Conservation (phyloP, 2,113 vertebrate species). For the Melanocharis versteri region DNA sequence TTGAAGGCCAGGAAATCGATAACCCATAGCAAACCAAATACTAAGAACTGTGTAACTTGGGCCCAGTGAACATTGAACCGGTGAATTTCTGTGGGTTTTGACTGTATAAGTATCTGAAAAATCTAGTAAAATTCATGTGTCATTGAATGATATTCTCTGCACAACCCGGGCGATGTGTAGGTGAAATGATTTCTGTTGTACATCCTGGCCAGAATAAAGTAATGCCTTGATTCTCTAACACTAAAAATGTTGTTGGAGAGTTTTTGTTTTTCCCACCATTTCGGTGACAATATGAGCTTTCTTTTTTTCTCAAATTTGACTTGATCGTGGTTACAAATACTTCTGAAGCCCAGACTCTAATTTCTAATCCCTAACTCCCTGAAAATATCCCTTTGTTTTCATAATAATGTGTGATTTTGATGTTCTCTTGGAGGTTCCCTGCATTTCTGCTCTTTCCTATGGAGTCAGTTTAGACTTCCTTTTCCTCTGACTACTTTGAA, state of each 20-base stretch:
- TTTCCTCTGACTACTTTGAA: not conserved
- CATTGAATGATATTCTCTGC: not conserved
- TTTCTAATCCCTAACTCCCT: not conserved
- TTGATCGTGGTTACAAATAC: not conserved
- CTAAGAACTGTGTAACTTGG: not conserved
- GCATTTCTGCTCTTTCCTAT: not conserved
- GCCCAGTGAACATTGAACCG: not conserved
- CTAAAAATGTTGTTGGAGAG: not conserved
- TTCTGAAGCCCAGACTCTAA: not conserved
- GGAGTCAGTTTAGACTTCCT: not conserved
- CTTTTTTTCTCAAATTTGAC: not conserved
- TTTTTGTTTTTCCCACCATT: not conserved
- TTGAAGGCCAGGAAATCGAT: fast-evolving
- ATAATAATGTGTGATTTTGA: not conserved
- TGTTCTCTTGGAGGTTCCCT: not conserved
- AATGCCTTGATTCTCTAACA: not conserved
- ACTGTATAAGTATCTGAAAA: not conserved
- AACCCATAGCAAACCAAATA: not conserved
- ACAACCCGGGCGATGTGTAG: not conserved
- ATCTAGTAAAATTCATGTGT: not conserved
- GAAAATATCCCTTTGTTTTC: not conserved
- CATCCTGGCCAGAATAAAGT: not conserved
- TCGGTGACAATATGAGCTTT: not conserved
- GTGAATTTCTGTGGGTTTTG: not conserved
- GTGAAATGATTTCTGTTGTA: not conserved